Percentiles rank a stretch among this genome's conserved stretches.
phyloP scores from a whole-genome alignment of 2,797 vertebrate species.

The Tachyglossus aculeatus region DNA sequence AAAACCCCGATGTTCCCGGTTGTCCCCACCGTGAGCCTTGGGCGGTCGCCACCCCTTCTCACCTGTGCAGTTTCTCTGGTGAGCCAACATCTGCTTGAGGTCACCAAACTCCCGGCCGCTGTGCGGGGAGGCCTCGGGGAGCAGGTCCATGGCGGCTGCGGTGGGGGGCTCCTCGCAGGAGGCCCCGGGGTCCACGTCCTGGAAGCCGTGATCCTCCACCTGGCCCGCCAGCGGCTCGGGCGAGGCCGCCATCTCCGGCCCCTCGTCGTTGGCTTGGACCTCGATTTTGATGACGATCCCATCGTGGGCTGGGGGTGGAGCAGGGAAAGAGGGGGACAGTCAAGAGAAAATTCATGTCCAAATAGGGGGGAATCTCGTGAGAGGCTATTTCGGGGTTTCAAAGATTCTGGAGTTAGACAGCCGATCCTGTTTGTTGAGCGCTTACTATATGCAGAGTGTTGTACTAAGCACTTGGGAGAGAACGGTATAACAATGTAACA shows the following conservation, averaged over 20 bases:
- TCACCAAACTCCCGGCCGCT: slow-evolving; percentile 66
- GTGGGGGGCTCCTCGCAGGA: slow-evolving; percentile 70
- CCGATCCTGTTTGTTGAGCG: too few species aligned
- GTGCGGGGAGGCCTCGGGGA: slow-evolving; percentile 63
- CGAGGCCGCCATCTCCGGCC: slow-evolving; percentile 68
- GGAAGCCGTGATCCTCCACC: slow-evolving; percentile 69
- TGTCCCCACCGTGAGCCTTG: too few species aligned
- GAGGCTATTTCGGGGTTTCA: too few species aligned
- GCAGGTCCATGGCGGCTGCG: slow-evolving; percentile 51
- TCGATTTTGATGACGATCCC: slow-evolving; percentile 79
- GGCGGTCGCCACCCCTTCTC: too few species aligned
- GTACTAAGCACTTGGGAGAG: too few species aligned
- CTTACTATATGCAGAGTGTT: too few species aligned
- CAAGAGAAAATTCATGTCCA: background rate
- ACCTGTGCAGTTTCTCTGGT: slow-evolving; percentile 74
- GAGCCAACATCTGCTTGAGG: slow-evolving; percentile 77
- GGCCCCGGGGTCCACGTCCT: slow-evolving; percentile 69
- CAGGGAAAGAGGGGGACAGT: too few species aligned
- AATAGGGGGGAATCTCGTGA: too few species aligned
- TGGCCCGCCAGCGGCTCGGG: slow-evolving; percentile 60
- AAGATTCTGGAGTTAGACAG: too few species aligned
- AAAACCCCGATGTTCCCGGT: too few species aligned
- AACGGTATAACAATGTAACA: too few species aligned
- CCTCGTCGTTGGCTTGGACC: slow-evolving; percentile 75
- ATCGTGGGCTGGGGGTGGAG: slow-evolving; percentile 46